Evolutionary conservation across 2,113 vertebrate species (phyloP), one percentile per base, ranked within the genome.

Genomic region (Trogon surrucura): DNA sequence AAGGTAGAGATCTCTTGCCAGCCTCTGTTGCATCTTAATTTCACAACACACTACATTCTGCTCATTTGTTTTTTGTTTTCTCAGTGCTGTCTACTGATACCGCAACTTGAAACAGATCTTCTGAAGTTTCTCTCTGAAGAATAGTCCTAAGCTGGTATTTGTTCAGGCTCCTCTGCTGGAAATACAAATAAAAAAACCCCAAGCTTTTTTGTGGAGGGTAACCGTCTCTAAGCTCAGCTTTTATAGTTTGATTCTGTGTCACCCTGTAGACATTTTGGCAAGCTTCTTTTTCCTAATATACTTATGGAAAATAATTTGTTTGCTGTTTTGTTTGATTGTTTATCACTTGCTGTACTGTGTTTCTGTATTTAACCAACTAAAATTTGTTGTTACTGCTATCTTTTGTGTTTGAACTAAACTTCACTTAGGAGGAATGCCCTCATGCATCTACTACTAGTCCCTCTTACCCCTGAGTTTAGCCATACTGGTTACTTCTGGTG

Each of bases 161-260:
- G 11, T 53, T 83, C 38, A 54, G 27, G 32, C 18, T 64, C 14
- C 8, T 19, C 47, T 86, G 57, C 34, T 75, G 36, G 80, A 86
- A 91, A 41, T 54, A 51, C 6, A 26, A 44, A 57, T 51, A 4
- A 12, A 94, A n/a, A 65, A 54, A 45, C 36, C 36, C 36, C 36
- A 11, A 38, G 1, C 12, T 29, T n/a, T 27, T 29, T 0, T 2
- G 6, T 8, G 4, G 29, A 7, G 3, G 2, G 4, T 74, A 71
- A 45, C 26, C 44, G 3, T 70, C n/a, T 85, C 14, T 25, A 41
- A 54, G 21, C 13, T 89, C 44, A 71, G 32, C 26, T 93, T 81
- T 78, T 86, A 26, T 58, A 45, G 30, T 67, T 83, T 75, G 36
- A 29, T 88, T 51, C 32, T 57, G 6, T 73, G 22, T 57, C 14